Conservation (phyloP, 2,113 vertebrate genomes). For the Burhinus oedicnemus region DNA sequence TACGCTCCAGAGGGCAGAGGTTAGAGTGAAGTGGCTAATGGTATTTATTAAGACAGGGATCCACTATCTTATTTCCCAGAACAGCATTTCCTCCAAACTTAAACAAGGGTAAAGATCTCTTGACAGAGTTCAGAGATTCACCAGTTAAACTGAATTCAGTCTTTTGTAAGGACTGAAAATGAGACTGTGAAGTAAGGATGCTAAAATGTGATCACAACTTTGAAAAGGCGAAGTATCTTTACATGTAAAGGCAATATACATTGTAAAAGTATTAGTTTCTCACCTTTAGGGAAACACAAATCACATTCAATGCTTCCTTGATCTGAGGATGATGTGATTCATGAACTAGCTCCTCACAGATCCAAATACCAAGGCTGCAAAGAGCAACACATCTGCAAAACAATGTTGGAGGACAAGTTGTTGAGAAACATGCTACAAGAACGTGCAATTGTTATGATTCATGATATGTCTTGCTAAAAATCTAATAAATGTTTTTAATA, state of each 20-base stretch:
- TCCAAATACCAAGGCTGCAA: constrained; percentile 97
- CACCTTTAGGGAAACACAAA: constrained; percentile 98
- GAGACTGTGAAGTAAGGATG: neutral
- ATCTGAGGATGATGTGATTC: constrained; percentile 94
- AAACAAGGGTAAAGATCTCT: neutral
- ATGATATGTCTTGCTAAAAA: neutral
- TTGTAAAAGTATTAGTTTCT: neutral
- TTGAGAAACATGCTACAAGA: neutral
- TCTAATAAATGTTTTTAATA: neutral
- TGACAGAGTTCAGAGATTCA: neutral
- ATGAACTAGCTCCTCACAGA: constrained; percentile 93
- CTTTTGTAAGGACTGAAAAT: neutral
- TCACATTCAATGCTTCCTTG: constrained; percentile 96
- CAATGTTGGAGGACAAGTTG: neutral
- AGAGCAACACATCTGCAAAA: constrained; percentile 92
- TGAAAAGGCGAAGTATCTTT: neutral
- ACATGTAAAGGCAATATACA: neutral
- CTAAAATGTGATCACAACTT: neutral
- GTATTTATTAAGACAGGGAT: neutral
- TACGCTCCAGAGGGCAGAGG: neutral
- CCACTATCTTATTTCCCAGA: neutral
- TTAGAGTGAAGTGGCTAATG: neutral
- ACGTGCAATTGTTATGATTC: neutral
- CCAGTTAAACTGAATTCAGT: neutral
- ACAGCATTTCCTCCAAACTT: neutral